Evolutionary conservation across 2,888 invertebrate genomes (phyloP).

Genomic region (Acanthoscelides obtectus): DNA sequence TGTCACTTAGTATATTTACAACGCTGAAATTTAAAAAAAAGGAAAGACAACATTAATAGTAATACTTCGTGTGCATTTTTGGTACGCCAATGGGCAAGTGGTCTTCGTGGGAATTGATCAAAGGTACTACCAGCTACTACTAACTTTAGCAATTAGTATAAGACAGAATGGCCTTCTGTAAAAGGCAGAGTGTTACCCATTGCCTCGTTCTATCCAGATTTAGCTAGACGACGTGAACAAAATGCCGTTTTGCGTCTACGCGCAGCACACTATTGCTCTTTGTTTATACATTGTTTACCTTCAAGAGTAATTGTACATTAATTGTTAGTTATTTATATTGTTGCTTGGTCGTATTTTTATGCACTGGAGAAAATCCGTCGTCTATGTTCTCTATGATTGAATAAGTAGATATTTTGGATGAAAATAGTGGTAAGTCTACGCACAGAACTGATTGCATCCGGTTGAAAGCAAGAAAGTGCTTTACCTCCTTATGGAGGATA

Average conservation of each 20-base stretch:
- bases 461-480: too few species aligned
- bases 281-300: background rate
- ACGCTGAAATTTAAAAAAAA: too few species aligned
- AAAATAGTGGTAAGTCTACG: too few species aligned
- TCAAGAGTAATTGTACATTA: background rate
- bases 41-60: too few species aligned
- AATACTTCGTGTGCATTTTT: too few species aligned
- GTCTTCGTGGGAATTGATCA: background rate
- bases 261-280: background rate
- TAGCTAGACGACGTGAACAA: background rate
- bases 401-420: background rate
- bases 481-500: too few species aligned
- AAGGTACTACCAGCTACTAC: background rate
- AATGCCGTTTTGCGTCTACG: background rate
- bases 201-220: background rate
- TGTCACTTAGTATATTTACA: too few species aligned
- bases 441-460: too few species aligned
- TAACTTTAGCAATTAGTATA: background rate
- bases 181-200: background rate
- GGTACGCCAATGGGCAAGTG: background rate
- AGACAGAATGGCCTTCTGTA: background rate
- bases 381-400: background rate
- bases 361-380: background rate
- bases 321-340: background rate
- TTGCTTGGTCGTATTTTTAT: background rate